Percentiles rank a stretch among this genome's conserved stretches.
Evolutionary conservation across 2,888 invertebrate genomes (phyloP).

Genomic region (Parnassius smintheus): DNA sequence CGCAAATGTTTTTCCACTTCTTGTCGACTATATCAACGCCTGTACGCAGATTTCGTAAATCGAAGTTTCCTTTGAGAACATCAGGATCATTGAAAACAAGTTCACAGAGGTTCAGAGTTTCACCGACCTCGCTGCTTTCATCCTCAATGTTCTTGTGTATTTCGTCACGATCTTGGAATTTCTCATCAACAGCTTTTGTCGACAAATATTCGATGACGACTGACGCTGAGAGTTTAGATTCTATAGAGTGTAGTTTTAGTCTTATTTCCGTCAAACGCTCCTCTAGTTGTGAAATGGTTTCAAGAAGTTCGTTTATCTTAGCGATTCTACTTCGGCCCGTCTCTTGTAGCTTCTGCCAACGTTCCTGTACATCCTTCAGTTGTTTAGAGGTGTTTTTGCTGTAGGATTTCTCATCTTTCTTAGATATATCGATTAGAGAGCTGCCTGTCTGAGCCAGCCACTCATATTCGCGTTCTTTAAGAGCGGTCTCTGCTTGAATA

Average conservation of each 20-base stretch:
- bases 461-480: slow-evolving; percentile 89
- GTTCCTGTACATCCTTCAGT: slow-evolving; percentile 80
- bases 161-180: slow-evolving; percentile 86
- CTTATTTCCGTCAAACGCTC: slow-evolving; percentile 86
- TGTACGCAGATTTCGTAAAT: slow-evolving; percentile 84
- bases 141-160: slow-evolving; percentile 88
- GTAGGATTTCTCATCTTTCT: slow-evolving; percentile 80
- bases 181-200: slow-evolving; percentile 84
- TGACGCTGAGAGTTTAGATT: slow-evolving; percentile 85
- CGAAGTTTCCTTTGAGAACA: slow-evolving; percentile 86
- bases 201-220: slow-evolving; percentile 84
- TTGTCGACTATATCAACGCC: slow-evolving; percentile 87
- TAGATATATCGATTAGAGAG: slow-evolving; percentile 83
- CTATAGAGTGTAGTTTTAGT: slow-evolving; percentile 86
- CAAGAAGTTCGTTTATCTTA: slow-evolving; percentile 86
- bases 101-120: slow-evolving; percentile 90
- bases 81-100: slow-evolving; percentile 88
- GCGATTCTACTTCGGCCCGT: slow-evolving; percentile 84
- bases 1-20: slow-evolving; percentile 90
- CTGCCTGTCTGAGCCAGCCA: slow-evolving; percentile 88
- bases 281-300: slow-evolving; percentile 86
- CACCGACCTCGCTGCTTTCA: slow-evolving; percentile 88
- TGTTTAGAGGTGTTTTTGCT: slow-evolving; percentile 81
- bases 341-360: slow-evolving; percentile 85
- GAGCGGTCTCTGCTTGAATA: slow-evolving; percentile 86